These are phyloP conservation scores for Sebastes steindachneri DNA, from an alignment of 2,797 vertebrate genomes.

Conservation along the genomic window DNA sequence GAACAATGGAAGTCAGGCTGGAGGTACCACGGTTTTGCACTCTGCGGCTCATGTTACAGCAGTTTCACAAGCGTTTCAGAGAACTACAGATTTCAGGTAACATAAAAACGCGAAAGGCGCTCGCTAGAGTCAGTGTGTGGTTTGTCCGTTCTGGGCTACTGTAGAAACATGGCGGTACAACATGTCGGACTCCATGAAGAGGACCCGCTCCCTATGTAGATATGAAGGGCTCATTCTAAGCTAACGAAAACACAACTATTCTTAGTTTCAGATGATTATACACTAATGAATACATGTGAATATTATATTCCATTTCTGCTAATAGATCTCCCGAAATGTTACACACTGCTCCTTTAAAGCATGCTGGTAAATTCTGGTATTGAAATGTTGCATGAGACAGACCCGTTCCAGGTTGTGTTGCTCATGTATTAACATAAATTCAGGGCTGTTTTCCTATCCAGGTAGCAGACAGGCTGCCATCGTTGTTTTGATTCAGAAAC, in stretches of 20 bases:
- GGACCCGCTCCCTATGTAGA: too few species aligned
- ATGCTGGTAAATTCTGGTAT: background rate
- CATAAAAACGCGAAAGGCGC: rapidly evolving
- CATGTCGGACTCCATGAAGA: too few species aligned
- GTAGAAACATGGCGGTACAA: too few species aligned
- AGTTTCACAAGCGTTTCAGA: background rate
- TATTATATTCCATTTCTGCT: background rate
- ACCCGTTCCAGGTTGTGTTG: background rate
- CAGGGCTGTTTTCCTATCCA: background rate
- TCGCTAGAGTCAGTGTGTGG: background rate
- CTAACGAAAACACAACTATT: background rate
- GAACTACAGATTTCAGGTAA: too few species aligned
- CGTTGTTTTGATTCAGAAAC: background rate
- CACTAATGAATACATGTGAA: background rate
- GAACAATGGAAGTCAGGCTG: background rate
- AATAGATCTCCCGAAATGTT: background rate
- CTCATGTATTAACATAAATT: background rate
- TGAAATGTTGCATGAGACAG: constrained; percentile 1
- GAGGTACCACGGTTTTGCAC: background rate
- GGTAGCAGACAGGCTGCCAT: background rate
- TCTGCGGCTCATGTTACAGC: rapidly evolving
- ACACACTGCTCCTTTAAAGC: background rate
- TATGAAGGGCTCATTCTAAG: background rate
- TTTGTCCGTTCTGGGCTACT: too few species aligned
- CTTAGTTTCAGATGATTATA: background rate